These are phyloP conservation scores for Amiota mariae DNA, from an alignment of 2,888 invertebrate genomes.

Conservation along the genomic window DNA sequence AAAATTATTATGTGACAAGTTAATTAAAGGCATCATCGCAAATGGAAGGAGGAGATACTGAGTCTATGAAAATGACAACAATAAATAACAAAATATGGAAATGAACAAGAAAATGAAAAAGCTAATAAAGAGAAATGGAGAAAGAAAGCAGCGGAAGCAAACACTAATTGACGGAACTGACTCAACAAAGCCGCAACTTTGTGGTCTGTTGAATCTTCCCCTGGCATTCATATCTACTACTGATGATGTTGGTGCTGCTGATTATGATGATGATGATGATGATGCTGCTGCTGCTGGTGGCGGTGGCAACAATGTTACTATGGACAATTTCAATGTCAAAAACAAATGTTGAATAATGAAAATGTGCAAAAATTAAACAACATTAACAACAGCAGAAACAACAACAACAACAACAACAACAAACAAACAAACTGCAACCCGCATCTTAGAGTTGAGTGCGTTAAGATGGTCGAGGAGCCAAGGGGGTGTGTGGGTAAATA, in stretches of 20 bases:
- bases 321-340: constrained; percentile 25
- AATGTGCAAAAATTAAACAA: neutral
- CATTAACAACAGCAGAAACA: neutral
- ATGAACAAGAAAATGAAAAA: constrained; percentile 8
- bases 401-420: neutral
- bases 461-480: too few relatives aligned
- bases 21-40: neutral
- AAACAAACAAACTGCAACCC: neutral
- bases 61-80: too few relatives aligned
- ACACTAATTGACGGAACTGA: constrained; percentile 65
- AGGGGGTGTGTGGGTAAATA: too few relatives aligned
- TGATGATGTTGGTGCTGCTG: too few relatives aligned
- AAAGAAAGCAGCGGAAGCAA: constrained; percentile 58
- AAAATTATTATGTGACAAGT: constrained; percentile 6
- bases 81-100: neutral
- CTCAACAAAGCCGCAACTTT: neutral
- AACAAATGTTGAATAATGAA: constrained; percentile 2
- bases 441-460: too few relatives aligned
- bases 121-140: constrained; percentile 18
- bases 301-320: constrained; percentile 36
- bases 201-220: neutral
- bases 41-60: too few relatives aligned
- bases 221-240: neutral
- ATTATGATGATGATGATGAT: neutral
- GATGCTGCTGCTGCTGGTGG: neutral